Base-by-base conservation (phyloP, 2,797 vertebrate genomes). In the Arnoldichthys spilopterus region DNA sequence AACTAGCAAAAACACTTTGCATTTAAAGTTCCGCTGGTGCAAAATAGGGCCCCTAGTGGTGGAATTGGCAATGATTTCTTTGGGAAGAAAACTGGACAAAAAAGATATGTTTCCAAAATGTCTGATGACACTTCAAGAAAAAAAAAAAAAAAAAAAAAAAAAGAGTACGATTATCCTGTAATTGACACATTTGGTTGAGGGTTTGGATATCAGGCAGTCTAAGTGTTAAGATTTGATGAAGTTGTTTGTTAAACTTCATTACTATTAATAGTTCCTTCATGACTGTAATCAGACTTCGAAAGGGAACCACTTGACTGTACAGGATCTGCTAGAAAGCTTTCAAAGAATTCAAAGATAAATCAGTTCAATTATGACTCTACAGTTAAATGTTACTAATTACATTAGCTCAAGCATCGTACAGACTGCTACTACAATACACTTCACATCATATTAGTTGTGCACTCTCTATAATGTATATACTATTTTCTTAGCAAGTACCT, bases 381-480 rank as follows among this genome's bases (percentile, higher is more conserved):
- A 68, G 40, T 47, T 16, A 47, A 47, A 67, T 45, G n/a, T 15
- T 45, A n/a, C 64, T 49, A 47, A 68, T 51, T 69, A 15, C 28
- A 20, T 68, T 49, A n/a, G 32, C 34, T 66, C 9, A 68, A 30
- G 16, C 59, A 20, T 34, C 34, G 4, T 34, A 58, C 8, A 26
- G 28, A 51, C 37, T 63, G 68, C 11, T 37, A 40, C 56, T 71
- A 49, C 7, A 67, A 24, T 71, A 53, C 11, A 34, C 24, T 26
- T 18, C 59, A 43, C 28, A 20, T 4, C 20, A 51, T 71, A n/a
- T 16, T 11, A 43, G 12, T 59, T 63, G 11, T 53, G 26, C 73
- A 24, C 37, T 77, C 40, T 20, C n/a, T 47, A 32, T 43, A 45
- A 43, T 13, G 12, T 45, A 66, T 16, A 49, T 15, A n/a, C 16